Evolutionary conservation across 2,797 vertebrate species (phyloP), one percentile per base, ranked within the genome.

Genomic region (Erpetoichthys calabaricus): DNA sequence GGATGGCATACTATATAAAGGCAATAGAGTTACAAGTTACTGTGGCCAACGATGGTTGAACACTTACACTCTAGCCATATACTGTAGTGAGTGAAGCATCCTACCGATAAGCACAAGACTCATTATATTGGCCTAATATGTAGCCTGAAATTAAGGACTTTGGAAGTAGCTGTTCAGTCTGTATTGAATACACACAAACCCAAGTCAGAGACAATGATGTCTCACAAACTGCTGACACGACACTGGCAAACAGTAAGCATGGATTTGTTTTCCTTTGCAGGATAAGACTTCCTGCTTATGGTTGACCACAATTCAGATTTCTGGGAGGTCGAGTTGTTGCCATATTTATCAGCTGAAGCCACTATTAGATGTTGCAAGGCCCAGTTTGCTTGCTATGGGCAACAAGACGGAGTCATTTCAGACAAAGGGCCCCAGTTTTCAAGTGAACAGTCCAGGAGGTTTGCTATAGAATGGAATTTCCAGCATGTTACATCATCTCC

Each of bases 191-290:
- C 5, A 9, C 51, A 6, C 51, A 5, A 9, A 5, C 5, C 4
- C 51, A 52, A 6, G n/a, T n/a, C n/a, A 6, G 51, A 52, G 5
- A 52, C 51, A 6, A 52, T 6, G 51, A 52, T 52, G 51, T 6
- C 51, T 52, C 51, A 52, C 5, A 6, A 5, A 9, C 9, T 52
- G 51, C 51, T 6, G 6, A 52, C 5, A 6, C 9, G 8, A n/a
- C n/a, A n/a, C n/a, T n/a, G n/a, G n/a, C n/a, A 52, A 52, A 52
- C 52, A 9, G n/a, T 52, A 52, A 52, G 51, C 10, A 52, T 52
- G 51, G 51, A 52, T 9, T 4, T 52, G 52, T 52, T 5, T 9
- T 6, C 4, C 51, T 52, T 6, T 52, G 51, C 8, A 9, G 51
- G 51, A 6, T 51, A 52, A 52, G 51, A 6, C 4, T 52, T 52